These are phyloP conservation scores for Turnix velox DNA, from an alignment of 2,113 vertebrate genomes.

Conservation along the genomic window DNA sequence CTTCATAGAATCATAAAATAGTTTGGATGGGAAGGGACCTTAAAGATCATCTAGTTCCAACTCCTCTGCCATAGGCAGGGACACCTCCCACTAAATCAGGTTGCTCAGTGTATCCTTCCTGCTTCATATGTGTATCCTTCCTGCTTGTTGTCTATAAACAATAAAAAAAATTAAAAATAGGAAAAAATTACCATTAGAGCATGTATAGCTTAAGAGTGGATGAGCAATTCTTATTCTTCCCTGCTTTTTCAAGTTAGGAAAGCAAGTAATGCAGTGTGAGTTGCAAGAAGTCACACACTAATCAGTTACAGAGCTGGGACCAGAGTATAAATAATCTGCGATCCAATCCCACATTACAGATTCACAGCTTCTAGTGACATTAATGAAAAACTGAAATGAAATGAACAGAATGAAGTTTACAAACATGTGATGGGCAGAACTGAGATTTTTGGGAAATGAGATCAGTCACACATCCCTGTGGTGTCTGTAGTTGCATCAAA, in stretches of 20 bases:
- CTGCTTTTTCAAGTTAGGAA: background rate
- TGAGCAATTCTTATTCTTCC: fast-evolving
- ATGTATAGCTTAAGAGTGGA: background rate
- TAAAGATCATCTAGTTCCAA: too few relatives aligned
- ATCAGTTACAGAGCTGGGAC: background rate
- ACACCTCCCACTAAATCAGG: too few relatives aligned
- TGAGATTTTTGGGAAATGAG: background rate
- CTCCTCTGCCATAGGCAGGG: too few relatives aligned
- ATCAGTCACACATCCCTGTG: background rate
- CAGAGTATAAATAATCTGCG: background rate
- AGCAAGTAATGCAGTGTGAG: background rate
- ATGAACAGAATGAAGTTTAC: background rate
- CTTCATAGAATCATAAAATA: too few relatives aligned
- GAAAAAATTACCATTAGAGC: background rate
- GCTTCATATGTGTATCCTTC: background rate
- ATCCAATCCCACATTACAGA: background rate
- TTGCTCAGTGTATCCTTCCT: too few relatives aligned
- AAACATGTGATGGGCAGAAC: background rate
- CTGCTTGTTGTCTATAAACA: background rate
- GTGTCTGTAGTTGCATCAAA: background rate
- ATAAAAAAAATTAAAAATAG: background rate
- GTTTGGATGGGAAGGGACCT: too few relatives aligned
- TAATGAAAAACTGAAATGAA: background rate
- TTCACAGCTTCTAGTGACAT: background rate
- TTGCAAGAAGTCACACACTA: background rate